These are phyloP conservation scores for Caenorhabditis brenneri DNA, from an alignment of 1,140 invertebrate species.

Conservation along the genomic window DNA sequence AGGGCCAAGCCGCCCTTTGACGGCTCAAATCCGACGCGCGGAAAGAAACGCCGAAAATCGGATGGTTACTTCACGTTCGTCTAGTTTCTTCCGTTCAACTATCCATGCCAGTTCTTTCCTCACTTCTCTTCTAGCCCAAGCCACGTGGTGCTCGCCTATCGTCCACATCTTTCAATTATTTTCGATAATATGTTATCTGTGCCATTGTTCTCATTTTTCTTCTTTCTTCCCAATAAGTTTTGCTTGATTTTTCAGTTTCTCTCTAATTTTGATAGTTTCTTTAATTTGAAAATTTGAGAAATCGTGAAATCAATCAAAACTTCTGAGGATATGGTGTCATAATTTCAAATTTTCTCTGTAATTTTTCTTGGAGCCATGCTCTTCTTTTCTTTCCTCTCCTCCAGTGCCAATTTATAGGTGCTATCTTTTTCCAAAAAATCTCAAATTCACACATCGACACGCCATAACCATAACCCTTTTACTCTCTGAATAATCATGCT, in stretches of 20 bases:
- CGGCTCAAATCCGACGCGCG: constrained; percentile 64
- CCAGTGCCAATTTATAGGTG: constrained; percentile 33
- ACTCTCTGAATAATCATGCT: background rate
- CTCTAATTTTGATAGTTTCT: background rate
- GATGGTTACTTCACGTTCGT: constrained; percentile 71
- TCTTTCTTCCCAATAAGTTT: background rate
- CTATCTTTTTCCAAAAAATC: constrained; percentile 4
- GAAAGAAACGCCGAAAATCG: constrained; percentile 70
- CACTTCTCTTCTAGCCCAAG: constrained; percentile 20
- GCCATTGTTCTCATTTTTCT: background rate
- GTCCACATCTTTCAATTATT: constrained; percentile 16
- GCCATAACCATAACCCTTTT: background rate
- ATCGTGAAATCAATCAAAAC: background rate
- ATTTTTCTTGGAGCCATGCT: background rate
- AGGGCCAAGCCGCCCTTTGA: constrained; percentile 69
- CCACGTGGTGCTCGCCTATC: constrained; percentile 26
- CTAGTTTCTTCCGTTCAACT: constrained; percentile 42
- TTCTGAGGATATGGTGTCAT: constrained; percentile 6
- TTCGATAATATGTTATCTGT: background rate
- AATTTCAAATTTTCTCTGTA: background rate
- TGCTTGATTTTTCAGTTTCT: background rate
- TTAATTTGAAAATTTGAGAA: background rate
- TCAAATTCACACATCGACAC: constrained; percentile 30
- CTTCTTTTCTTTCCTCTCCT: background rate
- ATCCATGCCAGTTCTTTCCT: background rate